Evolutionary conservation across 2,888 invertebrate genomes (phyloP).

Genomic region (Gasteruption jaculator): DNA sequence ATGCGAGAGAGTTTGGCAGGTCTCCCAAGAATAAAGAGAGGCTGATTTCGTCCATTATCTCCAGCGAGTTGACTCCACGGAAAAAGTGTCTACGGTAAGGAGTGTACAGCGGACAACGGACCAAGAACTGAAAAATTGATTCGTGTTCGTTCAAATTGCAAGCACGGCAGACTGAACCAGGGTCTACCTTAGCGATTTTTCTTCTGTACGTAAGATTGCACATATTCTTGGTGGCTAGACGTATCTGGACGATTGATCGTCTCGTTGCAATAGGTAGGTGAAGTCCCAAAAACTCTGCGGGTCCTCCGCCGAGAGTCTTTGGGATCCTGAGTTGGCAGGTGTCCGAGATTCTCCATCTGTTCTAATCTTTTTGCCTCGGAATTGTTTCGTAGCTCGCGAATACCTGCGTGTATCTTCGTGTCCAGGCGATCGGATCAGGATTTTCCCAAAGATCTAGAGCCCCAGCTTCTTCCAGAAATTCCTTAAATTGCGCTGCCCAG

Average conservation of each 20-base stretch:
- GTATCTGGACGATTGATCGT: constrained; percentile 3
- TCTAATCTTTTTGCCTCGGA: constrained; percentile 1
- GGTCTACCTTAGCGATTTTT: constrained; percentile 7
- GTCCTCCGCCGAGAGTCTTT: background rate
- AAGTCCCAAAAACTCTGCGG: constrained; percentile 5
- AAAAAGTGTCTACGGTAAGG: constrained; percentile 4
- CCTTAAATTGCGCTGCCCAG: constrained; percentile 7
- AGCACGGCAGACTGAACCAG: background rate
- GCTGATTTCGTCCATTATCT: too few species aligned
- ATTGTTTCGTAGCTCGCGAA: constrained; percentile 1
- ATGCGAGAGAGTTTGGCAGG: too few species aligned
- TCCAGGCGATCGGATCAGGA: constrained; percentile 2
- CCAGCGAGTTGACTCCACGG: too few species aligned
- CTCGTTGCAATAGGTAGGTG: constrained; percentile 2
- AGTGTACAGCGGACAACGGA: constrained; percentile 5
- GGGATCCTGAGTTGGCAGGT: constrained; percentile 7
- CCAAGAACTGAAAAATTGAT: constrained; percentile 4
- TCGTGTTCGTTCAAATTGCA: constrained; percentile 3
- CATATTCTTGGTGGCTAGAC: constrained; percentile 6
- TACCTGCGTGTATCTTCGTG: background rate
- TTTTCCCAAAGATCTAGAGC: constrained; percentile 8
- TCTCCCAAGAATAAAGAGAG: too few species aligned
- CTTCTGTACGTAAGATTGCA: constrained; percentile 2
- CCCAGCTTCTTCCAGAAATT: constrained; percentile 3
- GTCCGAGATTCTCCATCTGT: constrained; percentile 9